A percentile compares a stretch with the other conserved stretches of the same genome.
Evolutionary conservation across 92 coral and sea anemone species (phyloP).

Genomic region (Phymanthus crucifer): DNA sequence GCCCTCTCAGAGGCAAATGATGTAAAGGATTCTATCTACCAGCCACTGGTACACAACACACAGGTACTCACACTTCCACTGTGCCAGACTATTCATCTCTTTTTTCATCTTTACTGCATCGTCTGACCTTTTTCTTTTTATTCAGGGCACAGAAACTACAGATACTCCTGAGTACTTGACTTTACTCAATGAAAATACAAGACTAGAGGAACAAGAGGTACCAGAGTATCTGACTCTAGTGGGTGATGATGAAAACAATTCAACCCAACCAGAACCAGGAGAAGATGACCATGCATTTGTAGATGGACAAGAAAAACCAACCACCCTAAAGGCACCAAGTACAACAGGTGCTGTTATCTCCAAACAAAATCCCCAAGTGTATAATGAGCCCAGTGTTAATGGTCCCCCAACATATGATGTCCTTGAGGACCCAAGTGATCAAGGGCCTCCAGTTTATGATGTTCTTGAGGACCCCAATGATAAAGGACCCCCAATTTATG

Average conservation of each 20-base stretch:
- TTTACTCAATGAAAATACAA: constrained; percentile 4
- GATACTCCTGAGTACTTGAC: constrained; percentile 19
- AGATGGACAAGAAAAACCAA: neutral
- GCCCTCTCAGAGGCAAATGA: neutral
- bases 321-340: neutral
- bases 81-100: neutral
- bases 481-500: neutral
- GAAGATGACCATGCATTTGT: constrained; percentile 19
- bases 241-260: constrained; percentile 4
- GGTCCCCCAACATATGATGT: constrained; percentile 8
- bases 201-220: neutral
- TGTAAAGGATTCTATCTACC: constrained; percentile 16
- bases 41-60: constrained; percentile 9
- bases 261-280: constrained; percentile 1
- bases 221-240: constrained; percentile 23
- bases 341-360: neutral
- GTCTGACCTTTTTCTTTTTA: neutral
- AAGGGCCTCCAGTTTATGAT: neutral
- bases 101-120: neutral
- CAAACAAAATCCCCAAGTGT: neutral
- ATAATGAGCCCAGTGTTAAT: neutral
- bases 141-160: neutral
- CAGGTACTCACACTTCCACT: neutral
- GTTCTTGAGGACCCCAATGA: neutral
- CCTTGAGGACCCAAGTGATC: constrained; percentile 13